These are phyloP conservation scores for Zosterops lateralis DNA, from an alignment of 2,113 vertebrate species.

Conservation along the genomic window DNA sequence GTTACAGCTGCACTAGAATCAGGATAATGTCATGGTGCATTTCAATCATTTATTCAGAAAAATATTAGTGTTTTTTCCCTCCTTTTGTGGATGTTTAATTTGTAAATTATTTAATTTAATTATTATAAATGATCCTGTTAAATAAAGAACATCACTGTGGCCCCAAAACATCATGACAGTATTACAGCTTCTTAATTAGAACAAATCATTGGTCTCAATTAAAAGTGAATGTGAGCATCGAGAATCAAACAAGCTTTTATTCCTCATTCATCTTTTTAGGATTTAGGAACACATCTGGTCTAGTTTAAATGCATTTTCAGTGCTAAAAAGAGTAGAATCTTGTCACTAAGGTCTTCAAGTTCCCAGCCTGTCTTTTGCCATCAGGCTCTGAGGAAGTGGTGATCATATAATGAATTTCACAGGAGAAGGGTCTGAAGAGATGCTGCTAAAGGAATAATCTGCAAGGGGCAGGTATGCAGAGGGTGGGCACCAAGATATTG, in stretches of 20 bases:
- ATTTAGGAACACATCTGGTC: background rate
- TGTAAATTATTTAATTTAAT: slow-evolving; percentile 25
- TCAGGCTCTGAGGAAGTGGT: accelerated
- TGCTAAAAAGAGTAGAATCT: background rate
- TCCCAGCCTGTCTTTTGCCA: background rate
- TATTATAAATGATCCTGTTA: slow-evolving; percentile 27
- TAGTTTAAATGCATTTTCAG: background rate
- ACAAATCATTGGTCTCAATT: slow-evolving; percentile 22
- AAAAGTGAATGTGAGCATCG: background rate
- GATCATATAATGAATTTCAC: background rate
- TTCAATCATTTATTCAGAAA: background rate
- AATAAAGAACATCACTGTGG: background rate
- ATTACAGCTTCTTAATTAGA: slow-evolving; percentile 15
- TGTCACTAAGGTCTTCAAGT: background rate
- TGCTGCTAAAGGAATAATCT: background rate
- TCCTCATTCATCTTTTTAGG: background rate
- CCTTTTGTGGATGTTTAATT: background rate
- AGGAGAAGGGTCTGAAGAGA: background rate
- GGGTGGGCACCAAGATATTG: background rate
- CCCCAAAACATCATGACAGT: background rate
- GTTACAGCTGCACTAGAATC: background rate
- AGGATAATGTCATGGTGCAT: background rate
- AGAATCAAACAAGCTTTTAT: background rate
- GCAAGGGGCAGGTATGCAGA: background rate
- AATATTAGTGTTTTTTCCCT: background rate